Conservation (phyloP, 2,888 invertebrate species). For the Aphidoletes aphidimyza region DNA sequence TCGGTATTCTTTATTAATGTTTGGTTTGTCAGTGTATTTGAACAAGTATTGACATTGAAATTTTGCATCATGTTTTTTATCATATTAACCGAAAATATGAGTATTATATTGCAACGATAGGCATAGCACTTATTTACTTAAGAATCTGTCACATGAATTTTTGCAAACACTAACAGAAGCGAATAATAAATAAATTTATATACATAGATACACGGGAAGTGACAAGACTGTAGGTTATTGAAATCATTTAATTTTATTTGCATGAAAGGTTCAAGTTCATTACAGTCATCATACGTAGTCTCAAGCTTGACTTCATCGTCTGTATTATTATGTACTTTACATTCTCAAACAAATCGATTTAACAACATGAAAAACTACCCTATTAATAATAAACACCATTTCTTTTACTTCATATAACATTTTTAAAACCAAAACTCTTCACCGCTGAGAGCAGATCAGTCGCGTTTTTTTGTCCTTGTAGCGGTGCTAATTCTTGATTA, state of each 20-base stretch:
- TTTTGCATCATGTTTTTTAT: neutral
- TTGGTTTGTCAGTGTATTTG: neutral
- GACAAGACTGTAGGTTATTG: constrained; percentile 1
- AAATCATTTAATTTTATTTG: constrained; percentile 27
- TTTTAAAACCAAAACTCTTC: too few species aligned
- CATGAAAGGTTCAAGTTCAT: constrained; percentile 9
- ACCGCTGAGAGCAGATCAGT: too few species aligned
- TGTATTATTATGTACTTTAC: neutral
- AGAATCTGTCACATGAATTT: too few species aligned
- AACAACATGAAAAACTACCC: too few species aligned
- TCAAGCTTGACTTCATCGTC: too few species aligned
- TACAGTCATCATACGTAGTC: neutral
- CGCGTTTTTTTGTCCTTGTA: neutral
- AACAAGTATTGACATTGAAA: constrained; percentile 32
- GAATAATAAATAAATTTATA: neutral
- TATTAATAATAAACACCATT: too few species aligned
- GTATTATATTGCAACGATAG: too few species aligned
- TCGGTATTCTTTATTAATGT: neutral
- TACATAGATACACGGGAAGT: neutral
- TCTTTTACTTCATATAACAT: too few species aligned
- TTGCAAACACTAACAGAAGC: neutral
- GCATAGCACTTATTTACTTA: too few species aligned
- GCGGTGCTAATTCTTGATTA: constrained; percentile 6
- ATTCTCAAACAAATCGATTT: neutral
- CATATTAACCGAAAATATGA: neutral